Evolutionary conservation across 2,797 vertebrate species (phyloP).

Genomic region (Dermochelys coriacea): DNA sequence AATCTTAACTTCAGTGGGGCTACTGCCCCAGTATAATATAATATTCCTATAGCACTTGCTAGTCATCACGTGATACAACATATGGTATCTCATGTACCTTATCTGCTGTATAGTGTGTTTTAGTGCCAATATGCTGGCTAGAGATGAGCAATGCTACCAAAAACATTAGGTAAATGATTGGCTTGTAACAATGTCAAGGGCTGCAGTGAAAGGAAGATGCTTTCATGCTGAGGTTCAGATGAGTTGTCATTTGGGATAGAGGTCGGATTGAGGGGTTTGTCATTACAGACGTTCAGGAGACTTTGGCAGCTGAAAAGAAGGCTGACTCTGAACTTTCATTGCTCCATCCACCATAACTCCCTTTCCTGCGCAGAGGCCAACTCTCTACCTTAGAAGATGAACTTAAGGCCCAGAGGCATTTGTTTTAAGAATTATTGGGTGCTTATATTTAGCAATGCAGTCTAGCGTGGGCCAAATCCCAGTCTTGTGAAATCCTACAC

Average conservation of each 20-base stretch:
- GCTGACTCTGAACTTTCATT: not conserved
- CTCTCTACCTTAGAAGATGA: not conserved
- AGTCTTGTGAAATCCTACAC: not conserved
- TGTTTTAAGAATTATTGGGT: not conserved
- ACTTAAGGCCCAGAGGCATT: not conserved
- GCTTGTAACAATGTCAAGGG: not conserved
- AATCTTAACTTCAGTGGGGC: not conserved
- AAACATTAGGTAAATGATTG: not conserved
- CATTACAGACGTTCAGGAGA: rapidly evolving
- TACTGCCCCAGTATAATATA: not conserved
- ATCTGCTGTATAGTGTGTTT: not conserved
- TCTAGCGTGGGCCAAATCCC: not conserved
- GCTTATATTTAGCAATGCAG: not conserved
- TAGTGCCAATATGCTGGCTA: not conserved
- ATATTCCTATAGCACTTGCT: not conserved
- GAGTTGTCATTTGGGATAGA: not conserved
- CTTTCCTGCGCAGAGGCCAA: not conserved
- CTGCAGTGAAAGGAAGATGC: constrained; percentile 1
- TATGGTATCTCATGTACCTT: not conserved
- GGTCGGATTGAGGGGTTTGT: not conserved
- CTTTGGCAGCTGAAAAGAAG: not conserved
- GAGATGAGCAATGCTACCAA: not conserved
- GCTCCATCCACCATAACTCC: not conserved
- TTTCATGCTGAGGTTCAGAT: not conserved
- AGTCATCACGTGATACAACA: not conserved